Evolutionary conservation across 2,113 vertebrate genomes (phyloP).

Genomic region (Girardinichthys multiradiatus): DNA sequence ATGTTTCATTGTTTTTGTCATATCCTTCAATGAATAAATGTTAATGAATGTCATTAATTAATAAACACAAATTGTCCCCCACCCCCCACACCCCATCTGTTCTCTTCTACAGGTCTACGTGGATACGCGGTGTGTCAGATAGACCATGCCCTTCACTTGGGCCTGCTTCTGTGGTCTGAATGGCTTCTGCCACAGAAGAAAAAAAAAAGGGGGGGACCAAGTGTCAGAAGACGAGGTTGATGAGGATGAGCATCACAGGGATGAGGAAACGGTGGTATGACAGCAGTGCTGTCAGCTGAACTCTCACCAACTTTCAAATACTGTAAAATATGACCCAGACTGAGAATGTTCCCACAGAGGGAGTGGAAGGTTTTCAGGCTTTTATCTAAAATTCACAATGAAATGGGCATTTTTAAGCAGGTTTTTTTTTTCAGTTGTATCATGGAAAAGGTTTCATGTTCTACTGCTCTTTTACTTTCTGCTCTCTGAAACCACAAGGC

Average conservation of each 20-base stretch:
- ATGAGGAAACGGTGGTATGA: constrained; percentile 82
- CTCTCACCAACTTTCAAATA: constrained; percentile 33
- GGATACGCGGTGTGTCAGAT: constrained; percentile 45
- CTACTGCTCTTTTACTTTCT: constrained; percentile 17
- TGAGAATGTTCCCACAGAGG: background rate
- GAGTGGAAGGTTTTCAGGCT: constrained; percentile 12
- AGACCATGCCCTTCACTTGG: constrained; percentile 95
- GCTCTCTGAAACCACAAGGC: constrained; percentile 5
- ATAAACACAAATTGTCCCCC: no score
- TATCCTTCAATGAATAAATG: background rate
- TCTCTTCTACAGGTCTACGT: constrained; percentile 56
- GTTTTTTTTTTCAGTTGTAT: constrained; percentile 2
- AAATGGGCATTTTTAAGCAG: constrained; percentile 6
- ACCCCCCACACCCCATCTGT: background rate
- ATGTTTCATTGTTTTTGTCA: no score
- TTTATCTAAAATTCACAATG: constrained; percentile 10
- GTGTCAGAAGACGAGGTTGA: constrained; percentile 77
- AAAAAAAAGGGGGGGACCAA: constrained; percentile 78
- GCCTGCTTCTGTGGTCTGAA: constrained; percentile 96
- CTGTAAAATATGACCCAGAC: background rate
- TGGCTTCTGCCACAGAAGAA: constrained; percentile 87
- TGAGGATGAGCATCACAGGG: constrained; percentile 82
- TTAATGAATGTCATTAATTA: background rate
- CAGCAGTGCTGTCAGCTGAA: constrained; percentile 20
- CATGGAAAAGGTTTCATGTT: background rate